Conservation (phyloP, 2,113 vertebrate species). For the Chelonoidis abingdonii region DNA sequence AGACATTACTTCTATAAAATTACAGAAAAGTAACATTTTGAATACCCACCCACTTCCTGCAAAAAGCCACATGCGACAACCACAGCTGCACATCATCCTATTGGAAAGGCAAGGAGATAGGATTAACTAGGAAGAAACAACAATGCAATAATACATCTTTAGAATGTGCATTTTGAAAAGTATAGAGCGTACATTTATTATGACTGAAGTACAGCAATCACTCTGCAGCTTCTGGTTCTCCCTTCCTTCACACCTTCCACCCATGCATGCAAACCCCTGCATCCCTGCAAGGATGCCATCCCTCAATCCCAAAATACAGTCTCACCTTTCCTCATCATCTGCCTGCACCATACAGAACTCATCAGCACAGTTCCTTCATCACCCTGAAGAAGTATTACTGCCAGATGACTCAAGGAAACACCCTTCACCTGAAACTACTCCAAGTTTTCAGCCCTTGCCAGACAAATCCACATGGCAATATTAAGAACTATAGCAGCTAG, state of each 20-base stretch:
- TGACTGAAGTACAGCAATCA: fast-evolving
- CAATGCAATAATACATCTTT: not conserved
- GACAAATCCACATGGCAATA: not conserved
- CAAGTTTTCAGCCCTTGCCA: not conserved
- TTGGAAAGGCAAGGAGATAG: not conserved
- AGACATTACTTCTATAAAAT: not conserved
- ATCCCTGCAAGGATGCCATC: not conserved
- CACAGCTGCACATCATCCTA: constrained; percentile 96
- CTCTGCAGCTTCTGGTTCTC: not conserved
- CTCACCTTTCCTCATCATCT: not conserved
- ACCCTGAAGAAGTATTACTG: not conserved
- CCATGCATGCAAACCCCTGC: not conserved
- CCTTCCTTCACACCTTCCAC: not conserved
- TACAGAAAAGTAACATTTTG: not conserved
- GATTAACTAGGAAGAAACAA: not conserved
- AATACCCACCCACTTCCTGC: constrained; percentile 95
- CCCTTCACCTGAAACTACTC: not conserved
- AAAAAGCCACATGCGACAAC: constrained; percentile 94
- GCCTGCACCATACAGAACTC: not conserved
- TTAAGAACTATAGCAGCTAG: not conserved
- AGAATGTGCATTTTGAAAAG: not conserved
- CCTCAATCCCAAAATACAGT: not conserved
- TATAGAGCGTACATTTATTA: not conserved
- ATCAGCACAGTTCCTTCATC: fast-evolving
- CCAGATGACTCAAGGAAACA: not conserved